Base-by-base conservation (phyloP, 2,797 vertebrate genomes). In the Tapirus indicus region DNA sequence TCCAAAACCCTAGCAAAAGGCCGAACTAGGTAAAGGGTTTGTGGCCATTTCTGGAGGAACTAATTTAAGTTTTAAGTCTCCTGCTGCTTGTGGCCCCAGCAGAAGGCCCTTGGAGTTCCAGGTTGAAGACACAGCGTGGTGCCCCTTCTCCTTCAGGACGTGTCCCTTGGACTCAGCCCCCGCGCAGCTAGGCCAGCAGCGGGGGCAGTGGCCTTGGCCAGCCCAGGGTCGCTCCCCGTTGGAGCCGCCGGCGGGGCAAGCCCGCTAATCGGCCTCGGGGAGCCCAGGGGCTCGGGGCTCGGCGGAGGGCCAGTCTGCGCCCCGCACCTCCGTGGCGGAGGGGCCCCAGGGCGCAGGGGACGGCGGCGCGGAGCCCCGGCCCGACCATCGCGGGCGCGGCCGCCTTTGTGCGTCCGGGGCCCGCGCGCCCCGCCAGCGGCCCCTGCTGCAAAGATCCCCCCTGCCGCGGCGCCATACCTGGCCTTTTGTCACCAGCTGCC, bases 381-480 rank as follows among this genome's bases (percentile, higher is more conserved):
- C 14, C 13, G 14, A 52, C 14, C 49, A 13, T 16, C 13, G 14
- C 49, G 49, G 49, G 49, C 49, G 12, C 29, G 32, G 69, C 80
- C 78, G 88, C 97, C 87, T 98, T 98, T 98, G 98, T 98, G 97
- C 74, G 62, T 77, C 82, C 80, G 0, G 14, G 62, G 92, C 68
- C 88, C 58, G 38, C 8, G 80, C 7, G 32, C 77, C 95, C 96
- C 60, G 64, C 83, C 12, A 60, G 97, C 68, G 41, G 96, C 94
- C 23, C 87, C 62, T 96, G 96, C 97, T 49, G 93, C 94, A 98
- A 96, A 98, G 98, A 97, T 97, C 98, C 97, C 86, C 94, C 98
- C 97, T 78, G 92, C 98, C 56, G 77, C 47, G 92, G 92, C 95
- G 75, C 97, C 97, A 41, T 98, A 98, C 98, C 98, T 98, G 98